Conservation (phyloP, 2,113 vertebrate genomes). For the Ailuropoda melanoleuca region DNA sequence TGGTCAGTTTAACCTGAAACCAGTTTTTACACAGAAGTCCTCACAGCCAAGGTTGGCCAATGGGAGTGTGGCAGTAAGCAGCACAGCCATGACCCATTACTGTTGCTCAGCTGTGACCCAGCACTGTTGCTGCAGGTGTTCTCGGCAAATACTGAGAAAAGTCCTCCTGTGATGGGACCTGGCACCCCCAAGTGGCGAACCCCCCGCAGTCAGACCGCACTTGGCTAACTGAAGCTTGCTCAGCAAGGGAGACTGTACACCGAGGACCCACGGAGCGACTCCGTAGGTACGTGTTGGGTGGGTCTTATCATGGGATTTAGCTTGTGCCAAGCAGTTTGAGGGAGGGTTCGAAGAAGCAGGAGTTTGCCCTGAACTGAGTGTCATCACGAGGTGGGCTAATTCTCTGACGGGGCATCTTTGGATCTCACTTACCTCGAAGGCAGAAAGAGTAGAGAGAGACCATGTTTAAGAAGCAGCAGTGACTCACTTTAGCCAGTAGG, state of each 20-base stretch:
- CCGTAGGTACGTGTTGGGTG: not conserved
- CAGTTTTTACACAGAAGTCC: not conserved
- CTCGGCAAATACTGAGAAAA: not conserved
- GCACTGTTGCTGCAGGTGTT: not conserved
- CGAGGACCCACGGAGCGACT: not conserved
- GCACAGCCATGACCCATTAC: accelerated
- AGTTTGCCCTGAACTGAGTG: not conserved
- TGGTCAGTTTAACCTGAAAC: not conserved
- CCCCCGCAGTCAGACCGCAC: not conserved
- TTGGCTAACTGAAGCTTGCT: not conserved
- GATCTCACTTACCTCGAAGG: not conserved
- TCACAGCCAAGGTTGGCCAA: not conserved
- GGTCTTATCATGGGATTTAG: not conserved
- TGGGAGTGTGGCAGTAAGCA: not conserved
- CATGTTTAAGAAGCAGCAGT: not conserved
- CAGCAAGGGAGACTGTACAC: not conserved
- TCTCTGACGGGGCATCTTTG: not conserved
- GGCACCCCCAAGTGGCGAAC: not conserved
- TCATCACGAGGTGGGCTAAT: not conserved
- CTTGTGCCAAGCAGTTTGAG: too few relatives aligned
- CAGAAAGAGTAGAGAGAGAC: not conserved
- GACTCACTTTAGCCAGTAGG: not conserved
- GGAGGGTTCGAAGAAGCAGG: not conserved
- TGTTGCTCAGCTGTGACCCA: not conserved
- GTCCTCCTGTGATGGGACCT: not conserved